Evolutionary conservation across 2,113 vertebrate species (phyloP), one percentile per base, ranked within the genome.

Genomic region (Silurus meridionalis): DNA sequence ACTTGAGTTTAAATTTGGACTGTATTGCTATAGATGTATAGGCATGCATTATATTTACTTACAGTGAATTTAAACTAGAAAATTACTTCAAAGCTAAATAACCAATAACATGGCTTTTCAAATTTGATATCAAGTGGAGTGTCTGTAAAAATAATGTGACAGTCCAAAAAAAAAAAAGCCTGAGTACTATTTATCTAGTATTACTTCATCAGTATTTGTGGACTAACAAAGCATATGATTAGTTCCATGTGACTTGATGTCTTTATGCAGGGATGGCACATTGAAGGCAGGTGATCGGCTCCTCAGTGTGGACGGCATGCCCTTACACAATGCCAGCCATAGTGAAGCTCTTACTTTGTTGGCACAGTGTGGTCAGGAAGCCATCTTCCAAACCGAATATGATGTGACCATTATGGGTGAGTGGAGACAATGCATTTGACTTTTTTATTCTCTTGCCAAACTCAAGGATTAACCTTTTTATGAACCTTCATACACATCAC

Each of bases 351-450:
- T 98, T 74, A 95, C 92, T 23, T 94, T 98, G 66, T 92, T 99
- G 85, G 91, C 92, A 28, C 97, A 98, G 91, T 97, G 97, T 84
- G 95, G 96, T 83, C 97, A 97, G 53, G 97, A 99, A 90, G 98
- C 98, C 0, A 94, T 98, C 58, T 97, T 99, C 93, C 97, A 98
- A 92, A 97, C 98, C 0, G 98, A 99, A 89, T 99, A 99, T 0
- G 97, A 99, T 2, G 97, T 99, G 91, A 94, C 96, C 13, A 95
- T 98, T 84, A 97, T 98, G 92, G 97, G 98, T 99, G 94, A 96
- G 96, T 74, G 37, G 19, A 61, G 67, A 25, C 66, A 6, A 8
- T 80, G 6, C 50, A 60, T 19, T 11, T 21, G 58, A 48, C 19
- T 17, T 7, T 72, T 15, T 48, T 6, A 0, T 21, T 11, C 21